A percentile compares a stretch with the other conserved stretches of the same genome.
phyloP scores from a whole-genome alignment of 2,113 vertebrate genomes.

The Sinocyclocheilus maitianheensis region DNA sequence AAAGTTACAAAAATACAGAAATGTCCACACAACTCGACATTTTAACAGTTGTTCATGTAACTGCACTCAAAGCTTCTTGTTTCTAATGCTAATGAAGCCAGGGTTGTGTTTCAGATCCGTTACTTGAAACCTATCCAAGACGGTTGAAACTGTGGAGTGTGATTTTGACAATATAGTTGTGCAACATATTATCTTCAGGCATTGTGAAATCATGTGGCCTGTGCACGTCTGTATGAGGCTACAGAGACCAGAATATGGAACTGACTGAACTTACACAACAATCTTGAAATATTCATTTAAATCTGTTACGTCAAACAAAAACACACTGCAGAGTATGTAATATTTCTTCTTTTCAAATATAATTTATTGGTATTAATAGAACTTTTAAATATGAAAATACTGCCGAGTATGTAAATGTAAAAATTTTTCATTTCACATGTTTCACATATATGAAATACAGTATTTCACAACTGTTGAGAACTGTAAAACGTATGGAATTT shows the following conservation, averaged over 20 bases:
- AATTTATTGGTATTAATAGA: no score
- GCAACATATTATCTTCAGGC: background rate
- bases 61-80: background rate
- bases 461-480: background rate
- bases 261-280: background rate
- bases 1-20: background rate
- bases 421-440: no score
- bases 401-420: no score
- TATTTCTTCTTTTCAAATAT: no score
- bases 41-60: background rate
- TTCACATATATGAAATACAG: background rate
- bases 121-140: background rate
- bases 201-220: background rate
- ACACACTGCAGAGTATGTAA: background rate
- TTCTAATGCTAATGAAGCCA: background rate
- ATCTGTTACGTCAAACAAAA: background rate
- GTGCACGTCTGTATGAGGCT: background rate
- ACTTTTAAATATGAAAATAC: no score
- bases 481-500: background rate
- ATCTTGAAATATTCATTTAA: background rate
- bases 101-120: background rate
- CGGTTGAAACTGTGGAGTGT: background rate
- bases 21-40: background rate
- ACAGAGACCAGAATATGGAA: background rate
- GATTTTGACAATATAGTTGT: background rate